Percentiles rank a stretch among this genome's conserved stretches.
phyloP scores from a whole-genome alignment of 1,140 invertebrate genomes.

The Lepeophtheirus salmonis region DNA sequence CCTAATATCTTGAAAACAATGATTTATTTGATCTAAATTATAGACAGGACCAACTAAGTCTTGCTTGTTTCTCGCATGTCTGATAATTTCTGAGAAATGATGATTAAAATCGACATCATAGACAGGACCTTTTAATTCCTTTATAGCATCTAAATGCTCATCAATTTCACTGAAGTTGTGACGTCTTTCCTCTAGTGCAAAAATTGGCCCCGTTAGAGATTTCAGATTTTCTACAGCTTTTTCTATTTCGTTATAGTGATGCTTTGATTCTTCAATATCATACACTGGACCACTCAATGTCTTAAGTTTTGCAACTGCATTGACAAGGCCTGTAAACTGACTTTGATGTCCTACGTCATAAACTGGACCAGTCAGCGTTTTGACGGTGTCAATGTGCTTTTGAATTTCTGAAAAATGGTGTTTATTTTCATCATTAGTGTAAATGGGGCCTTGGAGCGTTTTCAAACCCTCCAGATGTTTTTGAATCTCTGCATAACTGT shows the following conservation, averaged over 20 bases:
- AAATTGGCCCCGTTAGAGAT: background rate
- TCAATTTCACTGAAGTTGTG: slow-evolving; percentile 13
- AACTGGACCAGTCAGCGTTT: slow-evolving; percentile 10
- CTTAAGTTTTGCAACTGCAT: background rate
- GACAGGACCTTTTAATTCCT: slow-evolving; percentile 10
- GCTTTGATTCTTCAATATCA: slow-evolving; percentile 12
- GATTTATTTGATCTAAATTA: background rate
- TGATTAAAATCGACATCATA: slow-evolving; percentile 8
- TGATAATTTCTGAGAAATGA: slow-evolving; percentile 14
- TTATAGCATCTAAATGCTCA: slow-evolving; percentile 4
- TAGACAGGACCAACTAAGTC: slow-evolving; percentile 14
- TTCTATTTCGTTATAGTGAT: slow-evolving; percentile 2
- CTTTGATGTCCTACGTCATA: slow-evolving; percentile 12
- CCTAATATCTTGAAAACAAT: slow-evolving; percentile 2
- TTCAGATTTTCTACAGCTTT: slow-evolving; percentile 13
- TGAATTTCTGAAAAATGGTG: slow-evolving; percentile 17
- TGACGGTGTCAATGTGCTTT: slow-evolving; percentile 14
- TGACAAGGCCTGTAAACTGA: background rate
- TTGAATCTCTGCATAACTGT: slow-evolving; percentile 14
- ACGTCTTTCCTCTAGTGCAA: background rate
- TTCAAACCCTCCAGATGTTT: slow-evolving; percentile 2
- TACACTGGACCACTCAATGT: slow-evolving; percentile 11
- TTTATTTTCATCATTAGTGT: slow-evolving; percentile 15
- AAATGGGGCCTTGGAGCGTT: slow-evolving; percentile 11
- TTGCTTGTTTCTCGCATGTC: background rate